These are phyloP conservation scores for Syngnathus acus DNA, from an alignment of 2,797 vertebrate species.

Conservation along the genomic window DNA sequence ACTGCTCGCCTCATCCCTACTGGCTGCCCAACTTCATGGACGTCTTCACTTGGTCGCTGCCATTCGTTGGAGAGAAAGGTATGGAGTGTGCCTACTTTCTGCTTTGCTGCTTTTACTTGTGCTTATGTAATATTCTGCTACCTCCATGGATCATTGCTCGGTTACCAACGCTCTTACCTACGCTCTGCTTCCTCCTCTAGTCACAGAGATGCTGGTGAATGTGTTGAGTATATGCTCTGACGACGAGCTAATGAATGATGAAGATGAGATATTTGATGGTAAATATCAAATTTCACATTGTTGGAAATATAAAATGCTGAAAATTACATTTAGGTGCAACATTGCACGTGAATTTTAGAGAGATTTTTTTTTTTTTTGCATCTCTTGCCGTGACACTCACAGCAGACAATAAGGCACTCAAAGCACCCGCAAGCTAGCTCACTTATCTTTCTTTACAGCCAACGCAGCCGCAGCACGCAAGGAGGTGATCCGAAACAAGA, in stretches of 20 bases:
- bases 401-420: background rate
- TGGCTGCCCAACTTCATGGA: conserved; percentile 82
- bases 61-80: conserved; percentile 79
- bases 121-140: background rate
- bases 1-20: conserved; percentile 78
- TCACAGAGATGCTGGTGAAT: conserved; percentile 98
- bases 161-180: background rate
- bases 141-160: background rate
- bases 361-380: no score
- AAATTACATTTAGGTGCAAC: background rate
- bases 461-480: conserved; percentile 77
- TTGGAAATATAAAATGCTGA: background rate
- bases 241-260: conserved; percentile 93
- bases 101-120: background rate
- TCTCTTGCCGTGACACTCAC: no score
- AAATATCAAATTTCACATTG: conserved; percentile 18
- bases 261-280: conserved; percentile 94
- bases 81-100: background rate
- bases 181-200: conserved; percentile 51
- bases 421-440: background rate
- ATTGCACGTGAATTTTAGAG: no score
- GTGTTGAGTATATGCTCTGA: conserved; percentile 98
- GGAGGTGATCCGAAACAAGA: conserved; percentile 80
- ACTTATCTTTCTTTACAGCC: conserved; percentile 50
- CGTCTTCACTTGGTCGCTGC: conserved; percentile 78